Evolutionary conservation across 2,113 vertebrate species (phyloP).

Genomic region (Tragelaphus scriptus): DNA sequence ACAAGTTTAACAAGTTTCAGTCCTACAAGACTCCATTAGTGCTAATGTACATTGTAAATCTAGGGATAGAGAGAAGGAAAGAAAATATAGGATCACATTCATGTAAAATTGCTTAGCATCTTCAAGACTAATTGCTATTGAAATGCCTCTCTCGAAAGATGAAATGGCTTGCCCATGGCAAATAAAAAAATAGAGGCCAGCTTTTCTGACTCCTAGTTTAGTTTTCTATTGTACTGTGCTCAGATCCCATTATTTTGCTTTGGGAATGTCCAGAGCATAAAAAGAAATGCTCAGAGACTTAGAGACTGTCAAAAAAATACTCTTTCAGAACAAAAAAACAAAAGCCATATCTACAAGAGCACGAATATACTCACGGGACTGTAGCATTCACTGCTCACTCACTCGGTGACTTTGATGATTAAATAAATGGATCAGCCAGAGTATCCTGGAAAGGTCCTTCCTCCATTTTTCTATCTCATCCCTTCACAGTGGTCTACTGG

Average conservation of each 20-base stretch:
- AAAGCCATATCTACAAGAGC: background rate
- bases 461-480: background rate
- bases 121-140: background rate
- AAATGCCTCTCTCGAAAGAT: background rate
- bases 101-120: background rate
- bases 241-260: background rate
- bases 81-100: background rate
- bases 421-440: background rate
- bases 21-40: background rate
- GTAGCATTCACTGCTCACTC: background rate
- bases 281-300: background rate
- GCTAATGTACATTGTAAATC: background rate
- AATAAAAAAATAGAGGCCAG: background rate
- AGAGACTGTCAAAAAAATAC: background rate
- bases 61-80: background rate
- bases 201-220: background rate
- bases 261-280: background rate
- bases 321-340: background rate
- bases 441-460: background rate
- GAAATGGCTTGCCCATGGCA: background rate
- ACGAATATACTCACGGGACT: background rate
- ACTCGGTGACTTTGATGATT: background rate
- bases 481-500: background rate
- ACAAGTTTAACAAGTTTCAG: background rate
- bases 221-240: background rate